phyloP scores from a whole-genome alignment of 2,113 vertebrate genomes.

The Alethe diademata region DNA sequence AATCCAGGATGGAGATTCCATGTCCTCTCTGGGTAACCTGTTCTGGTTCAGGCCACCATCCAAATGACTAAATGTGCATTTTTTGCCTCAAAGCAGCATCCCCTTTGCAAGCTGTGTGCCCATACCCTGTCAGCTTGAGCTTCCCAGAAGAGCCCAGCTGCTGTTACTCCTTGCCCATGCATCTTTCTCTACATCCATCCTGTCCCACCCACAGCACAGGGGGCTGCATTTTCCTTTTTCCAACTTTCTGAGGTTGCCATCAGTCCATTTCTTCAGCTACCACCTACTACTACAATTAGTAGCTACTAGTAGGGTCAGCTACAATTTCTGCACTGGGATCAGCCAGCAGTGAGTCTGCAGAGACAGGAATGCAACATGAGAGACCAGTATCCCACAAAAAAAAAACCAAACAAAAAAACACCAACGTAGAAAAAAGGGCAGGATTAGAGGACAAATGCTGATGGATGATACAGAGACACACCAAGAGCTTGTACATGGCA shows the following conservation, averaged over 20 bases:
- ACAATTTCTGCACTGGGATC: not conserved
- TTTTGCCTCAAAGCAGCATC: not conserved
- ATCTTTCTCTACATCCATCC: not conserved
- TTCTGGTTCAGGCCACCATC: not conserved
- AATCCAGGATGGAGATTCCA: not conserved
- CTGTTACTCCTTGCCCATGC: rapidly evolving
- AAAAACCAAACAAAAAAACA: not conserved
- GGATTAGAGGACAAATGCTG: not conserved
- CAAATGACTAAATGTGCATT: not conserved
- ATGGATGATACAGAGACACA: not conserved
- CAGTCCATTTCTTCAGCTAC: not conserved
- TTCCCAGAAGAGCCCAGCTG: not conserved
- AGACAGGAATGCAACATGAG: not conserved
- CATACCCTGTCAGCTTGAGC: not conserved
- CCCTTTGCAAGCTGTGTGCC: not conserved
- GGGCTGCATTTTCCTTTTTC: not conserved
- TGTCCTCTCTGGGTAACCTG: not conserved
- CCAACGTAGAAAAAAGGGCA: not conserved
- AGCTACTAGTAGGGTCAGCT: not conserved
- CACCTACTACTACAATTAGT: too few relatives aligned
- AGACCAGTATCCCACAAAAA: not conserved
- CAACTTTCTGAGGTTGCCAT: not conserved
- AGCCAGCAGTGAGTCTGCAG: rapidly evolving
- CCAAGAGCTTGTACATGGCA: not conserved
- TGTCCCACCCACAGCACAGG: not conserved